Percentiles rank a stretch among this genome's conserved stretches.
phyloP scores from a whole-genome alignment of 2,797 vertebrate genomes.

The Enteromius treurensis region DNA sequence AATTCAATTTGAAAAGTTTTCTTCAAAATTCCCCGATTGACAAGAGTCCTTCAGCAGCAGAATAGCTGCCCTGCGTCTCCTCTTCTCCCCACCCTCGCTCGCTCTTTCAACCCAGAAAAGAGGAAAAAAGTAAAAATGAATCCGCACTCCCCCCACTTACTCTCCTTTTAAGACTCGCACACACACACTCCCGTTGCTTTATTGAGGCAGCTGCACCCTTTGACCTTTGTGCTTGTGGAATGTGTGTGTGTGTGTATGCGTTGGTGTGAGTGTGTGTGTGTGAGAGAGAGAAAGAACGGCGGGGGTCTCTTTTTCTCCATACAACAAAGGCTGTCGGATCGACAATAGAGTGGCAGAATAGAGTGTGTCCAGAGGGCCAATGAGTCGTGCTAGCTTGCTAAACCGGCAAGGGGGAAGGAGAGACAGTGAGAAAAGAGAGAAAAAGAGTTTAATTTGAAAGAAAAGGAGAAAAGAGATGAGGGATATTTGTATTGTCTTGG shows the following conservation, averaged over 20 bases:
- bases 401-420: constrained; percentile 57
- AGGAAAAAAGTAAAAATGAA: constrained; percentile 72
- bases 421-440: constrained; percentile 47
- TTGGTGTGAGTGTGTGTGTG: constrained; percentile 51
- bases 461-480: constrained; percentile 43
- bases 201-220: constrained; percentile 83
- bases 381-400: constrained; percentile 78
- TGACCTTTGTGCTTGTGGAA: constrained; percentile 81
- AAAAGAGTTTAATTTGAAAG: constrained; percentile 2
- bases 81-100: constrained; percentile 50
- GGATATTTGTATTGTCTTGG: constrained; percentile 75
- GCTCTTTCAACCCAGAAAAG: constrained; percentile 61
- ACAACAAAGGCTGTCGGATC: constrained; percentile 81
- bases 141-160: constrained; percentile 60
- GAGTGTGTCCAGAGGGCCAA: constrained; percentile 79
- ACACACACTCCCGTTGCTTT: constrained; percentile 68
- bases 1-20: constrained; percentile 57
- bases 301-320: constrained; percentile 72
- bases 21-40: constrained; percentile 48
- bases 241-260: constrained; percentile 66
- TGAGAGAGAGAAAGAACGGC: constrained; percentile 55
- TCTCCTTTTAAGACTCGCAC: constrained; percentile 23
- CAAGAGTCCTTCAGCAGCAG: constrained; percentile 57
- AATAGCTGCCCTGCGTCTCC: constrained; percentile 42
- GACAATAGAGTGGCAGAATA: constrained; percentile 80